Evolutionary conservation across 2,797 vertebrate genomes (phyloP).

Genomic region (Cryptoprocta ferox): DNA sequence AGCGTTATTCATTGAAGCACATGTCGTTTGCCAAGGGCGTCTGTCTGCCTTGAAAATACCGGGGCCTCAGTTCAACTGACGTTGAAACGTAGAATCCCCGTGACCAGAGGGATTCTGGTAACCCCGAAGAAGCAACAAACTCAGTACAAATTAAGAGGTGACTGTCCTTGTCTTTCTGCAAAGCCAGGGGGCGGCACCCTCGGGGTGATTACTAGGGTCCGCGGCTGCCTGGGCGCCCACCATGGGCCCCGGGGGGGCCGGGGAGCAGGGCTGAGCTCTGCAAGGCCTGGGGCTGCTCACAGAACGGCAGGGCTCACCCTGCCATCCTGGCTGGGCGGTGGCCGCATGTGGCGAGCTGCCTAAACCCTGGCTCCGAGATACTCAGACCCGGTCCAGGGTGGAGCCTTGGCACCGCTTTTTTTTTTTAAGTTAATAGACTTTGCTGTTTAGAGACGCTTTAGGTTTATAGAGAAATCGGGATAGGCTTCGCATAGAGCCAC

Average conservation of each 20-base stretch:
- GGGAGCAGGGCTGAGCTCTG: neutral
- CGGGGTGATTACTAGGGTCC: too few relatives aligned
- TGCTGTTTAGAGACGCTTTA: neutral
- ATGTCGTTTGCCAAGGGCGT: neutral
- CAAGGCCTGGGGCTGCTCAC: fast-evolving
- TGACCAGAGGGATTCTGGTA: fast-evolving
- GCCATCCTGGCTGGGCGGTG: neutral
- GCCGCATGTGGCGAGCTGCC: fast-evolving
- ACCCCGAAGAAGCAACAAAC: neutral
- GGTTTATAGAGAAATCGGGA: neutral
- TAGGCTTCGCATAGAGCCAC: fast-evolving
- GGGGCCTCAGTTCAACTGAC: neutral
- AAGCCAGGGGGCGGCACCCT: fast-evolving
- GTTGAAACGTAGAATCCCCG: neutral
- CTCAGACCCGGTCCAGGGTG: fast-evolving
- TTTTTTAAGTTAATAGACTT: neutral
- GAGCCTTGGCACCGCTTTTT: neutral
- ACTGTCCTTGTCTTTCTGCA: fast-evolving
- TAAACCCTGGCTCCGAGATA: fast-evolving
- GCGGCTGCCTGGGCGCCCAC: neutral
- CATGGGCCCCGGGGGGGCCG: fast-evolving
- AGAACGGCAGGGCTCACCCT: neutral
- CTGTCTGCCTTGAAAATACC: neutral
- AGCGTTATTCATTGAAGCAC: neutral
- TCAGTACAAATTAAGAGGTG: fast-evolving